Conservation (phyloP, 2,888 invertebrate species). For the Schizotus pectinicornis region DNA sequence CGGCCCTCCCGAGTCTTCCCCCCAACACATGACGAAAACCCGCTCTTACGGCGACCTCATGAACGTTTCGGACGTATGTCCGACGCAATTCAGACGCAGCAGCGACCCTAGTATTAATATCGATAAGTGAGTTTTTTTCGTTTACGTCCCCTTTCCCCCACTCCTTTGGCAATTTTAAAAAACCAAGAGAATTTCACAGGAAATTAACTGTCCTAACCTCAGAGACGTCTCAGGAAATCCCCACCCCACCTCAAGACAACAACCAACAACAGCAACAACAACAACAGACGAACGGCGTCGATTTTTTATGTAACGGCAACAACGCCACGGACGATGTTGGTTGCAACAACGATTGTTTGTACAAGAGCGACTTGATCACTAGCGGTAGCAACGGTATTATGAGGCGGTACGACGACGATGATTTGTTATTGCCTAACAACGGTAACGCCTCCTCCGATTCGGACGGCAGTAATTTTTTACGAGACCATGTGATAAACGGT, state of each 20-base stretch:
- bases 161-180: neutral
- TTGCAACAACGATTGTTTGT: conserved; percentile 53
- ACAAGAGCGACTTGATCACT: conserved; percentile 33
- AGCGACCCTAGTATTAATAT: conserved; percentile 85
- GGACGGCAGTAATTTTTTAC: conserved; percentile 32
- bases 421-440: conserved; percentile 39
- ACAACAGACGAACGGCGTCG: conserved; percentile 22
- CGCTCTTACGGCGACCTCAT: conserved; percentile 85
- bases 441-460: conserved; percentile 49
- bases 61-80: conserved; percentile 66
- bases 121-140: conserved; percentile 60
- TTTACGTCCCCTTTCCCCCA: too few species aligned
- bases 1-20: conserved; percentile 58
- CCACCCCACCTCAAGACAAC: conserved; percentile 18
- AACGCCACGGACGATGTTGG: conserved; percentile 42
- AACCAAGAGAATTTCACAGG: neutral
- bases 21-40: conserved; percentile 73
- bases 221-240: conserved; percentile 31
- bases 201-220: neutral
- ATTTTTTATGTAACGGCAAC: conserved; percentile 40
- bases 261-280: conserved; percentile 12
- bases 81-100: conserved; percentile 68
- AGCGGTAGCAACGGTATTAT: too few species aligned
- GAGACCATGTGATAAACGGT: conserved; percentile 44
- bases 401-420: conserved; percentile 16